These are phyloP conservation scores for Dendrocincla fuliginosa DNA, from an alignment of 2,797 vertebrate genomes.

Conservation along the genomic window DNA sequence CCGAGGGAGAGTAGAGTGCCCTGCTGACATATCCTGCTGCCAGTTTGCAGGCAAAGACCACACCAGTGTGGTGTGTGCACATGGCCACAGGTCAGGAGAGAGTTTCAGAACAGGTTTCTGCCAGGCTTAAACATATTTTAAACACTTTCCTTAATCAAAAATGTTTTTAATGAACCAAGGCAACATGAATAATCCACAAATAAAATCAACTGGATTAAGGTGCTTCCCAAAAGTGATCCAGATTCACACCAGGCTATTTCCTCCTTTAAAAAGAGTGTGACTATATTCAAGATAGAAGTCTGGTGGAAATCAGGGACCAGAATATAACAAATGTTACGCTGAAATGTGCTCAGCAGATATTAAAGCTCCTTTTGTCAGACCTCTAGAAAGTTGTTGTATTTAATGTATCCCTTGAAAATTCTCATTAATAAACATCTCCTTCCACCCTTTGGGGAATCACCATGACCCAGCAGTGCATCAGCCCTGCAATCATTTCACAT, in stretches of 20 bases:
- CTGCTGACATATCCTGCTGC: accelerated
- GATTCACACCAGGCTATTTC: background rate
- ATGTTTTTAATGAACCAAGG: background rate
- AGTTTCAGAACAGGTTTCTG: background rate
- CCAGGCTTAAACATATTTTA: background rate
- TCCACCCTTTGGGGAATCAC: background rate
- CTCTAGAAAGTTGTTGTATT: background rate
- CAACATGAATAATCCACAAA: background rate
- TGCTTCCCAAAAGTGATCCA: background rate
- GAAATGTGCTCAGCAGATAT: background rate
- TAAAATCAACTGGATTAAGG: background rate
- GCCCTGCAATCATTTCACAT: background rate
- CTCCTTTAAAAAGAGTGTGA: background rate
- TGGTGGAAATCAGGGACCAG: background rate
- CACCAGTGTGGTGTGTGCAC: background rate
- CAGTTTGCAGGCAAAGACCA: accelerated
- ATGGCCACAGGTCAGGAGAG: background rate
- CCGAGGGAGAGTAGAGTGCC: background rate
- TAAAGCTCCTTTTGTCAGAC: background rate
- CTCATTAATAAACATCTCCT: background rate
- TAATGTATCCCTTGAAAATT: background rate
- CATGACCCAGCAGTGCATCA: accelerated
- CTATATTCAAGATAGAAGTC: background rate
- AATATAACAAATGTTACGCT: background rate
- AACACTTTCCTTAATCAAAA: background rate